Percentiles rank a stretch among this genome's conserved stretches.
Conservation (phyloP, 1,140 invertebrate genomes). For the Papilio polytes region DNA sequence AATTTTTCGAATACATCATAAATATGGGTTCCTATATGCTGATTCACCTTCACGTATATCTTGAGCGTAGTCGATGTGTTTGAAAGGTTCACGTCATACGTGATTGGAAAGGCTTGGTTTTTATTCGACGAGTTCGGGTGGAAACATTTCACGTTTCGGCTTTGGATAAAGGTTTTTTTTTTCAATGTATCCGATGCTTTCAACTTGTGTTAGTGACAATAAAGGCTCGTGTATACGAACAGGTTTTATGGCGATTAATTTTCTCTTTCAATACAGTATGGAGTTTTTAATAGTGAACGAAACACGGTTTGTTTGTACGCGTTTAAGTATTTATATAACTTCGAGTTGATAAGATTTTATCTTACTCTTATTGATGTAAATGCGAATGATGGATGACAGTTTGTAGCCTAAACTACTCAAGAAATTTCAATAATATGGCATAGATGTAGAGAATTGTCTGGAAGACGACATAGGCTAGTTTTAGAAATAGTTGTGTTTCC, state of each 20-base stretch:
- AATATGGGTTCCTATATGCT: too few species aligned
- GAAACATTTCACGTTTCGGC: conserved; percentile 27
- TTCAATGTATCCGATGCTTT: not conserved
- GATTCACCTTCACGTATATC: too few species aligned
- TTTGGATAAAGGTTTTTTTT: not conserved
- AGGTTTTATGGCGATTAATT: conserved; percentile 15
- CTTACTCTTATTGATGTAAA: too few species aligned
- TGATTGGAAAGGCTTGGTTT: conserved; percentile 36
- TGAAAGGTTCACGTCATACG: conserved; percentile 38
- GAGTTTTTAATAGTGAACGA: not conserved
- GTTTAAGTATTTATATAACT: too few species aligned
- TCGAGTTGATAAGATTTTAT: too few species aligned
- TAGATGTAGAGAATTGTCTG: too few species aligned
- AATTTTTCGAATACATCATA: too few species aligned
- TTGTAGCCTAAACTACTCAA: too few species aligned
- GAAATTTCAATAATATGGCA: too few species aligned
- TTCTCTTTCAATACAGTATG: not conserved
- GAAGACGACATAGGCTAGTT: too few species aligned
- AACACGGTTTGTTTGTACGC: not conserved
- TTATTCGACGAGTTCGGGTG: conserved; percentile 7
- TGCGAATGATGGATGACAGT: too few species aligned
- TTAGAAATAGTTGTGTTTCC: too few species aligned
- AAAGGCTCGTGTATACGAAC: not conserved
- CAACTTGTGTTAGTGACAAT: conserved; percentile 24
- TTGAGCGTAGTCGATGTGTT: conserved; percentile 29